phyloP scores from a whole-genome alignment of 2,797 vertebrate genomes.

The Anableps anableps region DNA sequence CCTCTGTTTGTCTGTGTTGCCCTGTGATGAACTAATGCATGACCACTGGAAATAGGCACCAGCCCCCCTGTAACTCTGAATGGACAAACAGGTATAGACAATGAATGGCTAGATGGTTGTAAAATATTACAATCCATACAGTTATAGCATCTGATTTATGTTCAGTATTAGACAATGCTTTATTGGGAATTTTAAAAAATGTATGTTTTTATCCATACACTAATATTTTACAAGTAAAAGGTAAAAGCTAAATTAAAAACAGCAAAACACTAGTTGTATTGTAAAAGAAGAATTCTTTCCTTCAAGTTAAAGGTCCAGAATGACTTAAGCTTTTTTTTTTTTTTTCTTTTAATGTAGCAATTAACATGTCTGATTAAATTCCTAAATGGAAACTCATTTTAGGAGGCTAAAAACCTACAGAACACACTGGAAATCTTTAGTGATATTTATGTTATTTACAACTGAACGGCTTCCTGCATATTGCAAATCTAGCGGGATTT shows the following conservation, averaged over 20 bases:
- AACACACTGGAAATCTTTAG: neutral
- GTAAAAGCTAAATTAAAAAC: neutral
- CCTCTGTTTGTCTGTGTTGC: neutral
- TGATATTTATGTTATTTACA: neutral
- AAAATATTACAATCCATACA: neutral
- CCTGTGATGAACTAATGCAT: neutral
- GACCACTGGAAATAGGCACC: neutral
- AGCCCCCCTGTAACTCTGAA: neutral
- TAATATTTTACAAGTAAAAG: neutral
- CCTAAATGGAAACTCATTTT: neutral
- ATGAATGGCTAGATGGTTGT: neutral
- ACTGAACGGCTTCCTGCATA: neutral
- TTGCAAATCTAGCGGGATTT: neutral
- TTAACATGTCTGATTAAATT: neutral
- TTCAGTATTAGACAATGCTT: neutral
- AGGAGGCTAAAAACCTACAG: neutral
- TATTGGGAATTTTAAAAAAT: neutral
- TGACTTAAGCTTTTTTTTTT: neutral
- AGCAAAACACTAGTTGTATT: neutral
- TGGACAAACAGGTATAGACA: neutral
- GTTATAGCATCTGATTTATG: neutral
- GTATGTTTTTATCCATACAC: neutral
- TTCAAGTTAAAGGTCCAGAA: neutral
- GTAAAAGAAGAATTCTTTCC: neutral
- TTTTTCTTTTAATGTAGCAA: neutral